Percentiles rank a stretch among this genome's conserved stretches.
Conservation (phyloP, 1,140 invertebrate species). For the Aphelinus atriplicis region DNA sequence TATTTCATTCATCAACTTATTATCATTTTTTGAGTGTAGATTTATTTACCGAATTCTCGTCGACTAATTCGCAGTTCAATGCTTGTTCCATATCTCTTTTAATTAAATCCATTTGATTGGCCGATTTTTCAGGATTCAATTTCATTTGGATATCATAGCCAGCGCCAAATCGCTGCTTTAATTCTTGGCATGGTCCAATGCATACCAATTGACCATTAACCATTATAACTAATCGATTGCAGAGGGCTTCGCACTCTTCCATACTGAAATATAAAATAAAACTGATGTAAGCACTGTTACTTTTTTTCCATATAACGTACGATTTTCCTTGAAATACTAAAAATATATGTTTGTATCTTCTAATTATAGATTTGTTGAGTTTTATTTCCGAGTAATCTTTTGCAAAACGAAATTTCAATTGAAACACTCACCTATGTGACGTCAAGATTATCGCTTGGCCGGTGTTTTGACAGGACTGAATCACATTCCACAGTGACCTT, state of each 20-base stretch:
- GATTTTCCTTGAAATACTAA: too few species aligned
- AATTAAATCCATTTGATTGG: conserved; percentile 48
- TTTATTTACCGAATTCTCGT: conserved; percentile 57
- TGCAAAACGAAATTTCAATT: background rate
- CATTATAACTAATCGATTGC: conserved; percentile 87
- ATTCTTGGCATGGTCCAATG: conserved; percentile 75
- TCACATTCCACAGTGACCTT: conserved; percentile 80
- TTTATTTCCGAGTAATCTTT: background rate
- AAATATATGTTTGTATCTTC: too few species aligned
- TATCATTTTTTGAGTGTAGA: too few species aligned
- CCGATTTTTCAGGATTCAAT: conserved; percentile 50
- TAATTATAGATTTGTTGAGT: too few species aligned
- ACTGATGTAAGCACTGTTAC: too few species aligned
- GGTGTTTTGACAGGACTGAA: conserved; percentile 69
- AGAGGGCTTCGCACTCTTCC: conserved; percentile 92
- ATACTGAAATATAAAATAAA: conserved; percentile 69
- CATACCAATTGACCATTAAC: conserved; percentile 83
- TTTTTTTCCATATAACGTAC: too few species aligned
- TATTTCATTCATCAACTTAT: too few species aligned
- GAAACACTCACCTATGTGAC: conserved; percentile 73
- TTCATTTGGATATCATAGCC: conserved; percentile 67
- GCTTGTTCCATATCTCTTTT: conserved; percentile 53
- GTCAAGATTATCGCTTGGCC: conserved; percentile 81
- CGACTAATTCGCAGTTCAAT: conserved; percentile 56
- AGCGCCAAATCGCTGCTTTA: conserved; percentile 70